Evolutionary conservation across 2,113 vertebrate species (phyloP).

Genomic region (Podarcis raffonei): DNA sequence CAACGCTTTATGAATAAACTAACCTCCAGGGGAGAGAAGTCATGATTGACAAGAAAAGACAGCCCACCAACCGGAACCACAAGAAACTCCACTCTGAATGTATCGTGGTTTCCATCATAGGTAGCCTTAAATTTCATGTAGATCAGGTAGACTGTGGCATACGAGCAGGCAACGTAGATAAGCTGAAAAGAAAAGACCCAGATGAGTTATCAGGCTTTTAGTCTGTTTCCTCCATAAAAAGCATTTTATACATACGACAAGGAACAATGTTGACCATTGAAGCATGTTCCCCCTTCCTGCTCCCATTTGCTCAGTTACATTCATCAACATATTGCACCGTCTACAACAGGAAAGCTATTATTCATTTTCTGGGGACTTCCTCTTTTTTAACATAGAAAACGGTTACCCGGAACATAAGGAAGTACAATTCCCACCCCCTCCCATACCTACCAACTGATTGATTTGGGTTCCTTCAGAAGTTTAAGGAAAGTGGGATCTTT

Average conservation of each 20-base stretch:
- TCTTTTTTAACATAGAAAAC: not conserved
- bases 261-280: not conserved
- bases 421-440: too few relatives aligned
- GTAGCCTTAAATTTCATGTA: constrained; percentile 98
- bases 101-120: constrained; percentile 97
- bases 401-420: not conserved
- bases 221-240: not conserved
- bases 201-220: constrained; percentile 5
- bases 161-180: constrained; percentile 94
- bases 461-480: not conserved
- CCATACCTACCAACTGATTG: not conserved
- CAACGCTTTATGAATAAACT: constrained; percentile 40
- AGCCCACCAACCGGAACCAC: constrained; percentile 95
- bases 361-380: not conserved
- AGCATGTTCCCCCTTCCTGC: not conserved
- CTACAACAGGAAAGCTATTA: not conserved
- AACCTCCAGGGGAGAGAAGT: constrained; percentile 98
- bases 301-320: not conserved
- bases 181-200: constrained; percentile 74
- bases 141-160: constrained; percentile 96
- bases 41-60: constrained; percentile 95
- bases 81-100: constrained; percentile 97
- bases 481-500: not conserved
- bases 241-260: not conserved
- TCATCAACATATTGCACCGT: too few relatives aligned